Conservation (phyloP, 2,888 invertebrate genomes). For the Eledona agricola region DNA sequence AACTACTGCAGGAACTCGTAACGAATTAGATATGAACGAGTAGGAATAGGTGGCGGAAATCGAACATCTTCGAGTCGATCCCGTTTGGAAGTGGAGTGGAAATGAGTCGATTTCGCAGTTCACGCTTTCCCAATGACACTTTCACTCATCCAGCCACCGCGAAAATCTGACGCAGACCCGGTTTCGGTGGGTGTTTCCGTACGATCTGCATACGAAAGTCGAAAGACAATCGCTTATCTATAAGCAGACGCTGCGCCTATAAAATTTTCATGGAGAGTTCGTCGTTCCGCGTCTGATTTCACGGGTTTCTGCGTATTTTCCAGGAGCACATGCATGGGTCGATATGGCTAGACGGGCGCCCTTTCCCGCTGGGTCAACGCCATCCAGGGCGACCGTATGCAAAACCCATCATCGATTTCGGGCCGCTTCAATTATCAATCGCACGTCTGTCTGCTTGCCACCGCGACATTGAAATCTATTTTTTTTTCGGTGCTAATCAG, state of each 20-base stretch:
- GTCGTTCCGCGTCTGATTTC: conserved; percentile 30
- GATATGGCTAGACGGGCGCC: conserved; percentile 64
- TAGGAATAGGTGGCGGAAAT: conserved; percentile 12
- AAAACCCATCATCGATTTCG: conserved; percentile 2
- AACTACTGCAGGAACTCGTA: conserved; percentile 34
- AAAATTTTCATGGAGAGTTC: conserved; percentile 27
- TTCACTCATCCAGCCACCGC: no score
- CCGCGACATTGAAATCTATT: conserved; percentile 32
- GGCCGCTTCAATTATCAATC: conserved; percentile 18
- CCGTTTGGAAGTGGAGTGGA: no score
- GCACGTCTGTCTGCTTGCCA: conserved; percentile 12
- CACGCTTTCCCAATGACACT: no score
- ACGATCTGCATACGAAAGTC: no score
- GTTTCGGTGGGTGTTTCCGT: no score
- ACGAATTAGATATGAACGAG: conserved; percentile 26
- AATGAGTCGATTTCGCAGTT: no score
- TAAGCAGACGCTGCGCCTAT: conserved; percentile 15
- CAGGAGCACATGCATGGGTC: conserved; percentile 59
- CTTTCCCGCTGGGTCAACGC: conserved; percentile 55
- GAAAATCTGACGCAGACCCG: no score
- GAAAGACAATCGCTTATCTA: no score
- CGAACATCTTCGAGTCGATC: no score
- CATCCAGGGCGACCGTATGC: conserved; percentile 38
- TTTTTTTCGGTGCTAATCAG: conserved; percentile 21
- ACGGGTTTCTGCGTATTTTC: conserved; percentile 45